Evolutionary conservation across 1,140 invertebrate species (phyloP), one percentile per base, ranked within the genome.

Genomic region (Palaemon carinicauda): DNA sequence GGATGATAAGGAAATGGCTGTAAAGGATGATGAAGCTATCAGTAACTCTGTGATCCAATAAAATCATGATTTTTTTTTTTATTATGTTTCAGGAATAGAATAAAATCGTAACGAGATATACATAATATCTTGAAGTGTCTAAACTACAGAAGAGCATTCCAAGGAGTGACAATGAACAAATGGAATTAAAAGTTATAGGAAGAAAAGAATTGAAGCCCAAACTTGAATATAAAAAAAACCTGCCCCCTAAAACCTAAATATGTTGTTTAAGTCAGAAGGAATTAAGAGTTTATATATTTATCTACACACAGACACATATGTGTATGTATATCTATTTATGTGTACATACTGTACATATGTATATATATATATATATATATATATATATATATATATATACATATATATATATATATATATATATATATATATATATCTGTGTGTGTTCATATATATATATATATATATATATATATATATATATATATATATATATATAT

Each of bases 401-500:
- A 60, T 60, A 60, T 60, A 60, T 60, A 60, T 60, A 60, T 60
- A 14, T 60, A 60, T 60, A 60, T 60, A 4, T 4, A 60, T 4
- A 14, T 60, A 15, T 60, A 60, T 7, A 60, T 5, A 60, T 7
- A 60, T 17, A 12, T 15, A 12, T 15, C 10, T 60, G 17, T 60
- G 17, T 60, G 17, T 60, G 17, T 24, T 14, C 17, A 60, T 60
- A 60, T 60, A 60, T 60, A 60, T 60, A 60, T 24, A 60, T 60
- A 60, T 60, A 60, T 60, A 60, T 60, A 60, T 60, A 60, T 60
- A 60, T 60, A 60, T 60, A 60, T 60, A 60, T 60, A 60, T 60
- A 60, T 60, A 60, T 60, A 60, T 60, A 60, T 60, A 60, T 60
- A 60, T 60, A 60, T 60, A 60, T 60, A 60, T 60, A 60, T 60